Evolutionary conservation across 2,113 vertebrate species (phyloP), one percentile per base, ranked within the genome.

Genomic region (Ahaetulla prasina): DNA sequence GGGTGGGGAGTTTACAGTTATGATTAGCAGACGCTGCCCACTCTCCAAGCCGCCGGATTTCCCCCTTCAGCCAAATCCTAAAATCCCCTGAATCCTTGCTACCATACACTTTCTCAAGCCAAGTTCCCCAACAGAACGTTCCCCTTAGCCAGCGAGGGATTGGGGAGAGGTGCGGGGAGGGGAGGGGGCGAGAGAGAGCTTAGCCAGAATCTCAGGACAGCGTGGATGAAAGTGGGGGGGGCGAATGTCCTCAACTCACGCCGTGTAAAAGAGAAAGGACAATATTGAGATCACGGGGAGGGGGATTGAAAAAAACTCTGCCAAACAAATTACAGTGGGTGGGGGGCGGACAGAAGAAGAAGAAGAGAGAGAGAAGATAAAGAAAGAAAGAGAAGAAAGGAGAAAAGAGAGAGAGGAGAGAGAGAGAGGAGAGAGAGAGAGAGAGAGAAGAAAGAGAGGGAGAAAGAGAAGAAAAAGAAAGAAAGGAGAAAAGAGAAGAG

Each of bases 291-390:
- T 63, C 30, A 14, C 27, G 10, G 8, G 49, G 8, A 2, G 8
- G 49, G 8, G 49, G 60, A 4, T n/a, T 63, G 11, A 1, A 63
- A 63, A 63, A 63, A 47, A 47, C 60, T 1, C 10, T n/a, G 10
- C 27, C 11, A n/a, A 30, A 63, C 3, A n/a, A 63, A 30, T 12
- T 3, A 0, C n/a, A n/a, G n/a, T n/a, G 3, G 3, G 52, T 0
- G 11, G 11, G 2, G 11, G 10, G 11, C 2, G 2, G 49, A 50
- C 1, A 10, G 8, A 50, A n/a, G n/a, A n/a, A n/a, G n/a, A n/a
- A n/a, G 49, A 50, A 50, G 45, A 47, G 7, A 47, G 5, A 47
- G 43, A 45, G 43, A 45, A 3, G 3, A 45, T 2, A 45, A 45
- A 45, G 43, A 45, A 45, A 49, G 47, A 49, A 8, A 49, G 47